phyloP scores from a whole-genome alignment of 1,140 invertebrate species.

The Plectrocnemia conspersa region DNA sequence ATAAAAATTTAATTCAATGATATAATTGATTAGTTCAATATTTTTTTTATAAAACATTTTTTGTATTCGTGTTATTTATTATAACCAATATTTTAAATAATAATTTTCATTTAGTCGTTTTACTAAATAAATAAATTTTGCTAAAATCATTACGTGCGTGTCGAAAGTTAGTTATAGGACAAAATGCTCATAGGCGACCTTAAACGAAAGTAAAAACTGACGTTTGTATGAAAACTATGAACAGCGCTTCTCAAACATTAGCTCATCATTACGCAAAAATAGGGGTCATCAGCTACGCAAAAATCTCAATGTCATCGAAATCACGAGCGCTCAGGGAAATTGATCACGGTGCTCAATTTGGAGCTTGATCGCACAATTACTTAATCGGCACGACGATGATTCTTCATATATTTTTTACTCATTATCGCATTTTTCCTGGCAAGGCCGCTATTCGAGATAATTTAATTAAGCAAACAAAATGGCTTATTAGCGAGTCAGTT shows the following conservation, averaged over 20 bases:
- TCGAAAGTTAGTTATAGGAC: neutral
- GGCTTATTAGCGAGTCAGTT: neutral
- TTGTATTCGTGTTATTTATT: too few relatives aligned
- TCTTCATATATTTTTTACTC: neutral
- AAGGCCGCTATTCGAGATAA: neutral
- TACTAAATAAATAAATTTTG: neutral
- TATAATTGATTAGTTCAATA: too few relatives aligned
- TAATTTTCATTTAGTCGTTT: neutral
- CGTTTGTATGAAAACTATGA: too few relatives aligned
- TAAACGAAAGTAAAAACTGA: too few relatives aligned
- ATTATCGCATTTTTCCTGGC: neutral
- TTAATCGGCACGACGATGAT: conserved; percentile 9
- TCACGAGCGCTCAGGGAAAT: conserved; percentile 16
- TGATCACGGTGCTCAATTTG: conserved; percentile 7
- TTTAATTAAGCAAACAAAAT: neutral
- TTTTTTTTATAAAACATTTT: too few relatives aligned
- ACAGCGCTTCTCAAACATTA: neutral
- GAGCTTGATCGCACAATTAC: conserved; percentile 12
- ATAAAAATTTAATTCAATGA: too few relatives aligned
- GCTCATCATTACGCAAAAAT: neutral
- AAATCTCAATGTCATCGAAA: conserved; percentile 4
- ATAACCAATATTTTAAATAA: too few relatives aligned
- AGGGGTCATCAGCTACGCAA: conserved; percentile 3
- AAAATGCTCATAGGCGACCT: neutral
- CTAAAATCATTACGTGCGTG: neutral